Percentiles rank a stretch among this genome's conserved stretches.
Conservation (phyloP, 2,888 invertebrate genomes). For the Halocaridina rubra region DNA sequence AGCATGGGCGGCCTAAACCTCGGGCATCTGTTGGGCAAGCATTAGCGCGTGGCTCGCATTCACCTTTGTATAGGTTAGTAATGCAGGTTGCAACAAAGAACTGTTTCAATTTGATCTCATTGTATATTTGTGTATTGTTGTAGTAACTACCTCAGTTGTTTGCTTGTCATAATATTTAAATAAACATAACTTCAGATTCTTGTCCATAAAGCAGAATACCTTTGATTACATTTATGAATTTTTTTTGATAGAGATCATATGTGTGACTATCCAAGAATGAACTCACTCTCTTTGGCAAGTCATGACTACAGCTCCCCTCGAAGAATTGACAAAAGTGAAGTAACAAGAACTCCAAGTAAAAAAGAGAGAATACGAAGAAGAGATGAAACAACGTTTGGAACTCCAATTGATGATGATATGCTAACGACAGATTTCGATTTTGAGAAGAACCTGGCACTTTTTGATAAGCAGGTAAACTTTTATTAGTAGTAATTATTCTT, state of each 20-base stretch:
- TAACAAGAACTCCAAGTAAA: constrained; percentile 69
- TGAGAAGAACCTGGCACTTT: constrained; percentile 91
- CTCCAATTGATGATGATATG: constrained; percentile 76
- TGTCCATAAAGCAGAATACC: not conserved
- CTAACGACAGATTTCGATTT: constrained; percentile 89
- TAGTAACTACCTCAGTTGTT: not conserved
- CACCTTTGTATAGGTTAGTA: not conserved
- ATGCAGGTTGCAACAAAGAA: too few relatives aligned
- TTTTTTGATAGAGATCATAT: too few relatives aligned
- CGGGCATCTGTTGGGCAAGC: constrained; percentile 65
- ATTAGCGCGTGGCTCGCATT: constrained; percentile 63
- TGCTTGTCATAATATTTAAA: not conserved
- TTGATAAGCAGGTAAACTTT: constrained; percentile 78
- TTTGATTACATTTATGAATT: not conserved
- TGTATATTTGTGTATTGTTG: not conserved
- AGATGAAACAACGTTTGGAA: constrained; percentile 84
- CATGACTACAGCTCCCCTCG: constrained; percentile 43
- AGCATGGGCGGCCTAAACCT: constrained; percentile 42
- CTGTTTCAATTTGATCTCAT: not conserved
- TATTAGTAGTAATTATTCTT: too few relatives aligned
- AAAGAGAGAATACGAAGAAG: constrained; percentile 72
- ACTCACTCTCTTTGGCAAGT: not conserved
- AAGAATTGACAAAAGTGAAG: constrained; percentile 34
- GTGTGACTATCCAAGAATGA: constrained; percentile 26
- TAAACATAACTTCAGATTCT: not conserved